A percentile compares a stretch with the other conserved stretches of the same genome.
Conservation (phyloP, 2,888 invertebrate species). For the Aphodius sticticus region DNA sequence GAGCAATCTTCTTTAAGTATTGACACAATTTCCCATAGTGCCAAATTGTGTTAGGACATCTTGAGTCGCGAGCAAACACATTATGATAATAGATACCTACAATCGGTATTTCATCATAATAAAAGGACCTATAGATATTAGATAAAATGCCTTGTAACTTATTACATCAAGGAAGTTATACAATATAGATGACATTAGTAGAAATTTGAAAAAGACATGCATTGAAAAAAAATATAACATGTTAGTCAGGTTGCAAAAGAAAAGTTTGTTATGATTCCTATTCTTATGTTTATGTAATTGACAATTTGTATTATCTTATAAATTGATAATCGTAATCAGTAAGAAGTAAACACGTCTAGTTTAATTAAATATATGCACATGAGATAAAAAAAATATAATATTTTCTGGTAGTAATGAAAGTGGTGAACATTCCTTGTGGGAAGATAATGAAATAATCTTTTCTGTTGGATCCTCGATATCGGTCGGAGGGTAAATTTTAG, state of each 20-base stretch:
- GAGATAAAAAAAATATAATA: too few species aligned
- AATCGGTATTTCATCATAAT: background rate
- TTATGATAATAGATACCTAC: background rate
- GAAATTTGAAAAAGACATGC: background rate
- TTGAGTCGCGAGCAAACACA: background rate
- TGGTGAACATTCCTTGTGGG: background rate
- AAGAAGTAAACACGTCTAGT: background rate
- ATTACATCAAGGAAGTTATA: background rate
- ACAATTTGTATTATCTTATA: background rate
- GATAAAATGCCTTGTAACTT: background rate
- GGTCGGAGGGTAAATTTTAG: background rate
- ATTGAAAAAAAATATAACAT: background rate
- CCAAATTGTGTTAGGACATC: background rate
- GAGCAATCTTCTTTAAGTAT: background rate
- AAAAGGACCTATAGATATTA: background rate
- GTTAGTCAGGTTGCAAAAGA: background rate
- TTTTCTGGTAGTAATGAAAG: too few species aligned
- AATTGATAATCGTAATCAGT: background rate
- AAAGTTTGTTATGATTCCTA: background rate
- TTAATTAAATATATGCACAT: background rate
- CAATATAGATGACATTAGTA: too few species aligned
- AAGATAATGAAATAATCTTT: background rate
- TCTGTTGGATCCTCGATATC: background rate
- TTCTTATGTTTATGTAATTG: background rate
- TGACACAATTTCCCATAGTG: constrained; percentile 18